Evolutionary conservation across 2,797 vertebrate genomes (phyloP), one percentile per base, ranked within the genome.

Genomic region (Neosilurus mollespiculum): DNA sequence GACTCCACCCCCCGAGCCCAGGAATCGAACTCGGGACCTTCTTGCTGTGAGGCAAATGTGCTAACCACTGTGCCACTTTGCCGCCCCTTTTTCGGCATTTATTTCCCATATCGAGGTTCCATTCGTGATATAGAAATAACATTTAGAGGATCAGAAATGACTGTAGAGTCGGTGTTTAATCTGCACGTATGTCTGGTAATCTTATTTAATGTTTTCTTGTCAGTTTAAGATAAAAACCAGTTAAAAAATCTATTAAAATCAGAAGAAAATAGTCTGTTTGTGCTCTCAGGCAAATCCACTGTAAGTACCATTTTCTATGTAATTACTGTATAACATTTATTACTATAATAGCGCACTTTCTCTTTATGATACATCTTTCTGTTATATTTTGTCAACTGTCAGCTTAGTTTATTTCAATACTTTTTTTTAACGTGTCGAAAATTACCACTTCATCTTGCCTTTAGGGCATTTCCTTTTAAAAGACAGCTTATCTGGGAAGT

Each of bases 401-500:
- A 81, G 24, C 82, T 65, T 72, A 81, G 73, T 84, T 84, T 65
- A 78, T 70, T 70, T 82, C 75, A 54, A 81, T 54, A 43, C 78
- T 73, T 81, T 34, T 51, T 67, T 80, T 76, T 24, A 24, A 65
- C 69, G 59, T 82, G 76, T 83, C 64, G n/a, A 82, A 87, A 85
- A 84, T 84, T 87, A 78, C 81, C 83, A 70, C 78, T 82, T 70
- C 62, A 16, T 77, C 4, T 80, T 34, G 81, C 83, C 86, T 61
- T 70, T 56, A 51, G 86, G 83, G 81, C 72, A 56, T 82, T 73
- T 84, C 76, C 58, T 64, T 73, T 80, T 56, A 65, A 72, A 85
- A 85, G 81, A 85, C 80, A 85, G 75, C 84, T 85, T 81, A 91
- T 90, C 83, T 84, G 83, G 83, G 82, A 85, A 86, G 86, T 87